These are phyloP conservation scores for Eretmochelys imbricata DNA, from an alignment of 2,113 vertebrate species.

Conservation along the genomic window DNA sequence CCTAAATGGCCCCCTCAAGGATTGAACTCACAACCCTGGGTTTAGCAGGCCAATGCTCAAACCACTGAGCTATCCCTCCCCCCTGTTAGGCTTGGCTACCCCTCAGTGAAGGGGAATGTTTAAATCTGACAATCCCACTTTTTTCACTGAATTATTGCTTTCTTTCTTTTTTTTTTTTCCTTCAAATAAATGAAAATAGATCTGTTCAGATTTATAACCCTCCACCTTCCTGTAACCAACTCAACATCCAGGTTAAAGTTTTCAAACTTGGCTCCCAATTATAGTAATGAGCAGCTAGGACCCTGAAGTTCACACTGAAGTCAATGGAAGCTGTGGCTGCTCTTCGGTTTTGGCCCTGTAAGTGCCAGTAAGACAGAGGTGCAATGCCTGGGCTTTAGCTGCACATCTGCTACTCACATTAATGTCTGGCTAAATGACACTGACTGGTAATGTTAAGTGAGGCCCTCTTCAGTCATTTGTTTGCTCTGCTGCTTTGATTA, in stretches of 20 bases:
- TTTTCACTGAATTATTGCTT: background rate
- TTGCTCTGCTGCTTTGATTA: slow-evolving; percentile 49
- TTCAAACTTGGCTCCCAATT: background rate
- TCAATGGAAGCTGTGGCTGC: background rate
- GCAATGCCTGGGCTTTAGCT: slow-evolving; percentile 1
- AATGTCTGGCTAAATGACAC: background rate
- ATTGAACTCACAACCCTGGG: too few relatives aligned
- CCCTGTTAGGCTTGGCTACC: background rate
- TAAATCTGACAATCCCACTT: background rate
- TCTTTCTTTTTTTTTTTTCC: too few relatives aligned
- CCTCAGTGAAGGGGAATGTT: background rate
- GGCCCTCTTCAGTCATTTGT: slow-evolving; percentile 4
- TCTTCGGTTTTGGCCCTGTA: background rate
- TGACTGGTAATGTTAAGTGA: slow-evolving; percentile 21
- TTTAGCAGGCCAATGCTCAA: too few relatives aligned
- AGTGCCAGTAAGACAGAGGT: background rate
- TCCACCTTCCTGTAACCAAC: background rate
- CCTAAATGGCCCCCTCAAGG: too few relatives aligned
- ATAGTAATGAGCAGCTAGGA: background rate
- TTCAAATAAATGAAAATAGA: background rate
- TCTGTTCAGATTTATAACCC: background rate
- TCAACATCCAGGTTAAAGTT: background rate
- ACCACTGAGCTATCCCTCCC: too few relatives aligned
- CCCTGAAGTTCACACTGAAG: background rate
- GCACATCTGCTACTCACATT: slow-evolving; percentile 7